Evolutionary conservation across 2,888 invertebrate genomes (phyloP).

Genomic region (Acheta domesticus): DNA sequence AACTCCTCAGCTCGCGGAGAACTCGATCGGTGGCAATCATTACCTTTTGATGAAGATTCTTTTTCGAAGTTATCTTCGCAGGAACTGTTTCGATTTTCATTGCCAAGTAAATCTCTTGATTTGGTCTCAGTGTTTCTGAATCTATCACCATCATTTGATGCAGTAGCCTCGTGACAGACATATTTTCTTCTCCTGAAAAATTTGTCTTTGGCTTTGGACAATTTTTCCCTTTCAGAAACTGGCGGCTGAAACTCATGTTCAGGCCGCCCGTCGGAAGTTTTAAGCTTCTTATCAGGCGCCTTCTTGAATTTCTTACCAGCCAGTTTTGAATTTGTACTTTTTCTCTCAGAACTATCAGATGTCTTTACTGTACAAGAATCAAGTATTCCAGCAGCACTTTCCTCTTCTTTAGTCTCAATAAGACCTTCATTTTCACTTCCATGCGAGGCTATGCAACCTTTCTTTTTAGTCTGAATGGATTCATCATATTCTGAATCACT

Average conservation of each 20-base stretch:
- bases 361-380: conserved; percentile 36
- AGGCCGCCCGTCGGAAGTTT: conserved; percentile 77
- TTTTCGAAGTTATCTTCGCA: conserved; percentile 26
- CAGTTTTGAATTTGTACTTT: conserved; percentile 37
- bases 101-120: conserved; percentile 62
- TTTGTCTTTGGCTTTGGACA: conserved; percentile 50
- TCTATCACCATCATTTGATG: conserved; percentile 55
- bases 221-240: conserved; percentile 74
- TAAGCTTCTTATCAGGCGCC: conserved; percentile 77
- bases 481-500: conserved; percentile 51
- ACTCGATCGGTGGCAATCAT: conserved; percentile 31
- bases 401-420: conserved; percentile 34
- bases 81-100: conserved; percentile 50
- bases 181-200: conserved; percentile 38
- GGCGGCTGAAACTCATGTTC: conserved; percentile 68
- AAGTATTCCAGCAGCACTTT: conserved; percentile 20
- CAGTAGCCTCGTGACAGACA: conserved; percentile 35
- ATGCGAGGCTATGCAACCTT: conserved; percentile 31
- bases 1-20: conserved; percentile 42
- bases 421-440: conserved; percentile 35
- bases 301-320: conserved; percentile 56
- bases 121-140: conserved; percentile 64
- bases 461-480: background rate
- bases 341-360: conserved; percentile 21
- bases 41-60: conserved; percentile 26